phyloP scores from a whole-genome alignment of 2,113 vertebrate genomes.

The Cyprinodon tularosa region DNA sequence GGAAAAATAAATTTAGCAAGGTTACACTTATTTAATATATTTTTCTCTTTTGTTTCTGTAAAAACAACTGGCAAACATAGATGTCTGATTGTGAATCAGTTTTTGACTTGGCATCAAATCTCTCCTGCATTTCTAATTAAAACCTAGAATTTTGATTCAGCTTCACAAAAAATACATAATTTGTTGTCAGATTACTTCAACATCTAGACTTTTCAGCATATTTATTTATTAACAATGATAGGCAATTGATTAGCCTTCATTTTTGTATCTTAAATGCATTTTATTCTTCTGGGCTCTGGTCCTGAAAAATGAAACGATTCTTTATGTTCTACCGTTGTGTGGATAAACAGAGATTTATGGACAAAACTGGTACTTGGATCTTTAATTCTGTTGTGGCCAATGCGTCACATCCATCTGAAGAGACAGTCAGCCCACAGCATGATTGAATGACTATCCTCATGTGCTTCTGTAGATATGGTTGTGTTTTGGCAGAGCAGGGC shows the following conservation, averaged over 20 bases:
- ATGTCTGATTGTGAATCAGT: neutral
- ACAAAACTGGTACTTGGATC: neutral
- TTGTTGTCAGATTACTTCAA: neutral
- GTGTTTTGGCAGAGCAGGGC: no score
- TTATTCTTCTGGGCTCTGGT: neutral
- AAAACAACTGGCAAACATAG: slow-evolving; percentile 4
- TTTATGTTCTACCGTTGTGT: neutral
- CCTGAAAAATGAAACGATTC: neutral
- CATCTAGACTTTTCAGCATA: neutral
- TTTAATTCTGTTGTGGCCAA: no score
- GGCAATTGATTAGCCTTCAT: neutral
- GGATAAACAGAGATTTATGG: neutral
- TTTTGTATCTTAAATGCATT: neutral
- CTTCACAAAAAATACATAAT: neutral
- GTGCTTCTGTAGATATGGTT: no score
- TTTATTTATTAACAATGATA: neutral
- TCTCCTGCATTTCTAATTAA: neutral
- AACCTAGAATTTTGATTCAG: neutral
- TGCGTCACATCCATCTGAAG: no score
- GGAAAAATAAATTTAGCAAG: slow-evolving; percentile 15
- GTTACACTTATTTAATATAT: slow-evolving; percentile 2
- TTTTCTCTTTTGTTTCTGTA: neutral
- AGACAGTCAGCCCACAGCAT: no score
- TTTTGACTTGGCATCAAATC: neutral
- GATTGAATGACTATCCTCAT: no score